Percentiles rank a stretch among this genome's conserved stretches.
These are phyloP conservation scores for Neodiprion lecontei DNA, from an alignment of 1,140 invertebrate species.

Conservation along the genomic window DNA sequence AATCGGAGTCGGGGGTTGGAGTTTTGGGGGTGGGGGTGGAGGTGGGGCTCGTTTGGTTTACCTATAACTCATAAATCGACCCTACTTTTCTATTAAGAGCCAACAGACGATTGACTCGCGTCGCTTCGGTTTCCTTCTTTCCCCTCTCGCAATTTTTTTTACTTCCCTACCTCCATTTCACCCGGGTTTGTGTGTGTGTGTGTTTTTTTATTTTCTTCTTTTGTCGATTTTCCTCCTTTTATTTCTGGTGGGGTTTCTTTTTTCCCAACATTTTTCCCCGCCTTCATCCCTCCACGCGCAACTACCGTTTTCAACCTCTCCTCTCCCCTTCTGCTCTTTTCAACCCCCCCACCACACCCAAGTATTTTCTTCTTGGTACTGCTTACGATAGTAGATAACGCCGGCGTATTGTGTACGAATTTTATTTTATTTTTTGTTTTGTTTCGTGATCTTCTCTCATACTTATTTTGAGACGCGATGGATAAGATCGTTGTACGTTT, in stretches of 20 bases:
- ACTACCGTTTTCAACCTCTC: conserved; percentile 7
- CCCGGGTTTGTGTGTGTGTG: no score
- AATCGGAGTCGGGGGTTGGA: conserved; percentile 26
- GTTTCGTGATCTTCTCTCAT: no score
- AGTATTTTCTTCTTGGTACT: no score
- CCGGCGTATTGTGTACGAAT: no score
- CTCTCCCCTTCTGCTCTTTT: no score
- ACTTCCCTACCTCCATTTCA: conserved; percentile 14
- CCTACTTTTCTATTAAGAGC: conserved; percentile 60
- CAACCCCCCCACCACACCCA: no score
- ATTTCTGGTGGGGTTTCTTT: conserved; percentile 16
- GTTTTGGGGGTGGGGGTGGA: conserved; percentile 23
- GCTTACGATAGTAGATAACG: no score
- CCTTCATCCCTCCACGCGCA: conserved; percentile 13
- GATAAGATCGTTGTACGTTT: no score
- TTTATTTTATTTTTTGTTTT: no score
- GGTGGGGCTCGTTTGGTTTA: conserved; percentile 43
- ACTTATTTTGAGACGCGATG: no score
- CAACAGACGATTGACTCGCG: conserved; percentile 57
- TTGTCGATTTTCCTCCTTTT: neutral
- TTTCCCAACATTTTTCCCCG: conserved; percentile 8
- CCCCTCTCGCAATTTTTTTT: conserved; percentile 26
- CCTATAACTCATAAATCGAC: conserved; percentile 61
- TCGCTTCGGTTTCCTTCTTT: conserved; percentile 12
- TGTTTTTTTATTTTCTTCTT: conserved; percentile 19